Base-by-base conservation (phyloP, 2,888 invertebrate genomes). In the Parapristionchus giblindavisi region DNA sequence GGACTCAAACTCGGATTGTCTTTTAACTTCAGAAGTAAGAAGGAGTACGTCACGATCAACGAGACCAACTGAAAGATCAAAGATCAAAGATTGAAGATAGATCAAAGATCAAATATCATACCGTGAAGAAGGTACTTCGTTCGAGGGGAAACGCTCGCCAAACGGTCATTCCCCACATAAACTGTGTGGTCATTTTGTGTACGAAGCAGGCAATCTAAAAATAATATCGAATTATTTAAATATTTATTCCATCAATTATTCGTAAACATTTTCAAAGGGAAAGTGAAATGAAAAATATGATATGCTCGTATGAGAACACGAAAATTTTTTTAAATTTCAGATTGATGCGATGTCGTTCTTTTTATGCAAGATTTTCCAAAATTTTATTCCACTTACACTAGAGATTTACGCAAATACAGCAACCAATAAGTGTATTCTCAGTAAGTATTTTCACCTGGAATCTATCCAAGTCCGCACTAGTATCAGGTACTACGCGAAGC, bases 121-220 rank as follows among this genome's bases (percentile, higher is more conserved):
- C 86, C 76, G 87, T 87, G 77, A 87, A 87, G 71, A 87, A 84
- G 6, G 86, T 85, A 43, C 85, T 84, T 56, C 87, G 71, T 78
- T 87, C 87, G 8, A 87, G 75, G 5, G 85, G 86, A 77, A 87
- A 87, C 1, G 87, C 85, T 58, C 86, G 75, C 87, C 87, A 87
- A 32, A 87, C 87, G 2, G 86, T 85, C 85, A 87, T 85, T 63
- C 85, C 87, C 85, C 85, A 87, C 84, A 85, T 85, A 78, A 84
- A 84, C 75, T 87, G 87, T 21, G 85, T 86, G 1, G 82, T 81
- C 85, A 84, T 85, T 75, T 86, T 87, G 78, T 87, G 86, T 21
- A 87, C 85, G 73, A 87, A 87, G 66, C 85, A 85, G 0, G 83
- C 83, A 34, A 87, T 86, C 84, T 87, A 48, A 70, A 84, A 43